Percentiles rank a stretch among this genome's conserved stretches.
Conservation (phyloP, 1,140 invertebrate species). For the Heliconius nattereri region DNA sequence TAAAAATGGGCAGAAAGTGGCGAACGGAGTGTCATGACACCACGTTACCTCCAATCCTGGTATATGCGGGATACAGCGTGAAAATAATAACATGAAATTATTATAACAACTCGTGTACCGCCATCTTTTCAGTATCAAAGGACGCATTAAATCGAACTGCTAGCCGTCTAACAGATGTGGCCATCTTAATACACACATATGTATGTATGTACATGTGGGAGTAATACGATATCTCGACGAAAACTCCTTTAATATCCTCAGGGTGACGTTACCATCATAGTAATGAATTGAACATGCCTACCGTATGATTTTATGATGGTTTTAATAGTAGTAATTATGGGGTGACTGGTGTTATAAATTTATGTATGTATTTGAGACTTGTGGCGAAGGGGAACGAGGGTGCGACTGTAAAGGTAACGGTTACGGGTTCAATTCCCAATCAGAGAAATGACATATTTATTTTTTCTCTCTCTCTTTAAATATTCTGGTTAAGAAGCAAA, state of each 20-base stretch:
- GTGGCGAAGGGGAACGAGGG: too few species aligned
- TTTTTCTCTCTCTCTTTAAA: too few species aligned
- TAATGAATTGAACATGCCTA: constrained; percentile 3
- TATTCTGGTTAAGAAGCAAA: too few species aligned
- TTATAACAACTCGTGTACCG: neutral
- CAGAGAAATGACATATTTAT: too few species aligned
- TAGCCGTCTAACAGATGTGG: neutral
- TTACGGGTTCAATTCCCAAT: too few species aligned
- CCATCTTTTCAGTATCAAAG: neutral
- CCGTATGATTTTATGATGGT: neutral
- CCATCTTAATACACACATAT: neutral
- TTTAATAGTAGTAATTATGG: neutral
- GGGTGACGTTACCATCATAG: neutral
- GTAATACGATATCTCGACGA: constrained; percentile 10
- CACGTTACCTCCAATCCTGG: neutral
- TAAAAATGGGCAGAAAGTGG: neutral
- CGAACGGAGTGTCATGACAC: neutral
- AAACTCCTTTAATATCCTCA: constrained; percentile 7
- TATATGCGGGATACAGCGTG: neutral
- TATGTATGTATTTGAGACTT: too few species aligned
- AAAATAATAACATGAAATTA: neutral
- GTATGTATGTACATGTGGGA: neutral
- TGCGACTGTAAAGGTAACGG: too few species aligned
- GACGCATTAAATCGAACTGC: neutral
- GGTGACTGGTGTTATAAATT: neutral